Base-by-base conservation (phyloP, 2,113 vertebrate genomes). In the Catharus minimus region DNA sequence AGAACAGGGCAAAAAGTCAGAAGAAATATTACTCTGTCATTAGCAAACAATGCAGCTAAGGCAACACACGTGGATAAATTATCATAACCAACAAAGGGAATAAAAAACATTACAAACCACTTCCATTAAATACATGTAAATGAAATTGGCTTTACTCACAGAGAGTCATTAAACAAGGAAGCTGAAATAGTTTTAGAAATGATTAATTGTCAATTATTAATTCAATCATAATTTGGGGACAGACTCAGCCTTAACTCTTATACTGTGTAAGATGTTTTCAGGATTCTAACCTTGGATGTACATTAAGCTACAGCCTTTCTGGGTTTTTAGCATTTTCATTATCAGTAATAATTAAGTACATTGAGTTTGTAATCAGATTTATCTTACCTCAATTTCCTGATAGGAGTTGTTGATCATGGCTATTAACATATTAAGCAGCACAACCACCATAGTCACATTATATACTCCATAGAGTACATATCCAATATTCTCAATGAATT, bases 371-470 rank as follows among this genome's bases (percentile, higher is more conserved):
- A 74, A 75, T 66, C 23, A 56, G 28, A 10, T 71, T 67, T 61
- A 21, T 56, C 97, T 97, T 97, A 99, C 99, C 99, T 99, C 99
- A 27, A 99, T 99, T 97, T 99, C 99, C 98, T 99, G 99, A 95
- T 99, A 99, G 16, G 99, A 99, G 98, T 97, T 99, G 98, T 99
- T 99, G 97, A 99, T 99, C 99, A 99, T 99, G 94, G 99, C 99
- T 92, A 99, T 99, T 33, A 99, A 97, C 99, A 99, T 99, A 92
- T 99, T 99, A 90, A 99, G 99, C 33, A 99, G 98, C 61, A 99
- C 99, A 11, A 99, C 99, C 97, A 99, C 99, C 99, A 99, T 99
- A 27, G 99, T 99, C 95, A 99, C 99, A 0, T 99, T 99, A 81
- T 99, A 99, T 72, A 99, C 98, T 14, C 99, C 99, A 2, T 99